These are phyloP conservation scores for Drosophila repletoides DNA, from an alignment of 1,140 invertebrate species.

Conservation along the genomic window DNA sequence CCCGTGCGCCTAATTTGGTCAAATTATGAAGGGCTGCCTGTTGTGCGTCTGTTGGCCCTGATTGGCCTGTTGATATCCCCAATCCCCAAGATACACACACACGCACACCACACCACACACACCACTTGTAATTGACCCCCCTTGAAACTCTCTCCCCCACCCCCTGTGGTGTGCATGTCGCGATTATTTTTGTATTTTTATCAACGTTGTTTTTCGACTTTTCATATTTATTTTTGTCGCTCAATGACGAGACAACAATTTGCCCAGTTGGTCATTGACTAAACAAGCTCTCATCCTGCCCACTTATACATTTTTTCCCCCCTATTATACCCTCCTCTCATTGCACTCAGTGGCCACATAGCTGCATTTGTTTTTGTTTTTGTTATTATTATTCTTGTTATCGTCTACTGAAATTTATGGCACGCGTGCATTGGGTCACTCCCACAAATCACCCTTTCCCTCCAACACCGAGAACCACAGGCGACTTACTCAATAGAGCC, in stretches of 20 bases:
- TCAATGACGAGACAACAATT: slow-evolving; percentile 22
- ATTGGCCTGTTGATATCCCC: slow-evolving; percentile 20
- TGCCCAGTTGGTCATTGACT: slow-evolving; percentile 36
- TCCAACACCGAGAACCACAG: neutral
- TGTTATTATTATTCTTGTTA: slow-evolving; percentile 26
- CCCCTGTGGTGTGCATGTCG: slow-evolving; percentile 8
- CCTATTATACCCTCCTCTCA: neutral
- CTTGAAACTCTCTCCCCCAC: neutral
- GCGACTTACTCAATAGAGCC: slow-evolving; percentile 9
- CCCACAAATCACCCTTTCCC: neutral
- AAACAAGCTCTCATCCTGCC: slow-evolving; percentile 8
- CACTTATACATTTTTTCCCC: neutral
- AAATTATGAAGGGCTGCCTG: slow-evolving; percentile 8
- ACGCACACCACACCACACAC: too few species aligned
- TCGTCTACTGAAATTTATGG: slow-evolving; percentile 38
- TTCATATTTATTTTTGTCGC: slow-evolving; percentile 37
- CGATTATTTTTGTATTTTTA: slow-evolving; percentile 44
- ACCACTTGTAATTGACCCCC: neutral
- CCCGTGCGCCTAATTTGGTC: slow-evolving; percentile 42
- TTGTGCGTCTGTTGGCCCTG: slow-evolving; percentile 18
- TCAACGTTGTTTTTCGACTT: slow-evolving; percentile 35
- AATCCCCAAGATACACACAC: neutral
- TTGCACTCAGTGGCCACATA: slow-evolving; percentile 21
- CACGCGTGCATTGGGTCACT: slow-evolving; percentile 34
- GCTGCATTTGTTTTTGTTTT: slow-evolving; percentile 26